Evolutionary conservation across 2,888 invertebrate genomes (phyloP), one percentile per base, ranked within the genome.

Genomic region (Cheilosia vulpina): DNA sequence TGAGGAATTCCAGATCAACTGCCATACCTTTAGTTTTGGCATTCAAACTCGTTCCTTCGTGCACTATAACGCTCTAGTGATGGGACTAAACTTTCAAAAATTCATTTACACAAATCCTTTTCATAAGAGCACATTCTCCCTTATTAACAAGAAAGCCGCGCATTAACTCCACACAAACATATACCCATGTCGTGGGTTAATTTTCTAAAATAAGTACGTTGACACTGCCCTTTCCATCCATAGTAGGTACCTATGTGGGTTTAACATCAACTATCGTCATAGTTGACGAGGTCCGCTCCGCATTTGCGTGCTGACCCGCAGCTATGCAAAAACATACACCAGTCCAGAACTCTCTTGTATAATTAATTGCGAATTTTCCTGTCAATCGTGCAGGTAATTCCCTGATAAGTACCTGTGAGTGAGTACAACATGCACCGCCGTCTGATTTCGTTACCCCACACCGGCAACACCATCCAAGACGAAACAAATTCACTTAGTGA

Each of bases 351-450:
- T 75, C 75, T 69, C 69, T 72, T 31, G 79, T 81, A 81, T 85
- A 85, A 85, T 85, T 85, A 85, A 85, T 85, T 81, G 85, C 81
- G 76, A 85, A 85, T 85, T 85, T 85, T 81, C 72, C 81, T 85
- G 85, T 85, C 85, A 85, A 85, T 85, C 85, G 85, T 85, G 85
- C 85, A 85, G 85, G 85, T 85, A 85, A 85, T 85, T 81, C 80
- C 71, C 76, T 81, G 85, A 85, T 85, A 85, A 85, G 85, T 85
- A 85, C 85, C 81, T 81, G 76, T 85, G 81, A 85, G 85, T 85
- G 81, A 85, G 85, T 85, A 76, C 81, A 85, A 85, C 85, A 76
- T 81, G 80, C 84, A 85, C 73, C 84, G 75, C 55, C 72, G 65
- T 73, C 80, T 73, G 71, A 75, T 63, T 79, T 79, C 69, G 57